Evolutionary conservation across 2,113 vertebrate species (phyloP), one percentile per base, ranked within the genome.

Genomic region (Xiphorhynchus elegans): DNA sequence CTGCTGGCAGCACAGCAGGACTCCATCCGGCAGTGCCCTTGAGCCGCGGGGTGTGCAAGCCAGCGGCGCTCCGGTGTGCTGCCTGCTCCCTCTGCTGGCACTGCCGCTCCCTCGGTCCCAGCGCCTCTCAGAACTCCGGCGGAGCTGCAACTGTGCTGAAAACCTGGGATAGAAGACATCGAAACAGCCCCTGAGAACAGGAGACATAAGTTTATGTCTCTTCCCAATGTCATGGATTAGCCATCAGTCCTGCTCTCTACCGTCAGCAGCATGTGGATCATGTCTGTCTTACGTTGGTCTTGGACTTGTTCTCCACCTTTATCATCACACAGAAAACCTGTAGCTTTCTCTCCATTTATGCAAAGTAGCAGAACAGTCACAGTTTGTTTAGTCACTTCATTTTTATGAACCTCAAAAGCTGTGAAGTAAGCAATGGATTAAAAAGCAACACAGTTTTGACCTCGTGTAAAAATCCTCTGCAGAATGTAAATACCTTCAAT

Each of bases 1-100:
- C 28, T 3, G 62, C 14, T 2, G 49, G 74, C 68, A 26, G 49
- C 64, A 11, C 20, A 11, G 1, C 10, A 1, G 37, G 31, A 1
- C 33, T 55, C 33, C 47, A 11, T 6, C 4, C 0, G 14, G n/a
- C 13, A 11, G 37, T 7, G 33, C 10, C 23, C 31, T 7, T 31
- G 19, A 6, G 7, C 33, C 15, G 20, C 6, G 8, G 12, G 19
- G 26, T 2, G 37, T 3, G 17, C 20, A 1, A 16, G 28, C 17
- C 53, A 28, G 29, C 19, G 18, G 6, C 35, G 1, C 28, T 31
- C 11, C 9, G 5, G 6, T 13, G 70, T 4, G 47, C 88, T 17
- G 49, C 6, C 58, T 93, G 76, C 96, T 90, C 89, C 91, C 83
- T 69, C 89, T 92, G 68, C 87, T 15, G 84, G 80, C 80, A 59